These are phyloP conservation scores for Labeo catla DNA, from an alignment of 2,113 vertebrate genomes.

Conservation along the genomic window DNA sequence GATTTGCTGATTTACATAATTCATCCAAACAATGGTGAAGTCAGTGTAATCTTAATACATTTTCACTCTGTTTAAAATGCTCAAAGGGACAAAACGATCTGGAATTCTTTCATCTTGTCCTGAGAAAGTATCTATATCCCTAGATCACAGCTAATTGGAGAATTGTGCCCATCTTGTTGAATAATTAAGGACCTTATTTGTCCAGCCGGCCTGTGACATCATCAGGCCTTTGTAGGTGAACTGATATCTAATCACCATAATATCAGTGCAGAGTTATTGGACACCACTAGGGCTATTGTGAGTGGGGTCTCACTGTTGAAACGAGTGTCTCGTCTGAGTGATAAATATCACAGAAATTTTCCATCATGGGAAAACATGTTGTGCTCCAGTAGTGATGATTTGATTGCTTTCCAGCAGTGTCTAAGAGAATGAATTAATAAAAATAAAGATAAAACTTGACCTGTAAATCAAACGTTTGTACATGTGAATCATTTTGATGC, in stretches of 20 bases:
- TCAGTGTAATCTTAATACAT: neutral
- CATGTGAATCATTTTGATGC: neutral
- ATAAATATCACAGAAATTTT: conserved; percentile 49
- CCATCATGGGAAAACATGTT: conserved; percentile 36
- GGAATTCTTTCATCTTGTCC: conserved; percentile 65
- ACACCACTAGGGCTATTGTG: conserved; percentile 71
- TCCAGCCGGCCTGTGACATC: conserved; percentile 69
- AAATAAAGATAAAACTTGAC: neutral
- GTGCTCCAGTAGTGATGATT: neutral
- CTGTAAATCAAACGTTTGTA: neutral
- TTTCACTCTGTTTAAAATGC: conserved; percentile 50
- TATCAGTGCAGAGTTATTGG: conserved; percentile 72
- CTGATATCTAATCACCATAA: conserved; percentile 76
- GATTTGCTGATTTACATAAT: neutral
- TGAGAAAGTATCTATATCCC: conserved; percentile 68
- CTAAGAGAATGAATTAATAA: neutral
- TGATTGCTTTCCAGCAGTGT: neutral
- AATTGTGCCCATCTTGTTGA: conserved; percentile 65
- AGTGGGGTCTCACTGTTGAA: conserved; percentile 64
- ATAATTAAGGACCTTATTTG: conserved; percentile 80
- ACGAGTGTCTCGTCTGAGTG: conserved; percentile 31
- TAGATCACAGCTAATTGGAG: conserved; percentile 72
- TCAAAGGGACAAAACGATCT: conserved; percentile 49
- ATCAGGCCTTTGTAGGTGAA: conserved; percentile 71
- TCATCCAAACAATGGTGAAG: neutral